phyloP scores from a whole-genome alignment of 2,113 vertebrate species.

The Xenopus tropicalis region UCB_Xtro_10.0 CM004448.2:79322501-79323000 shows the following conservation, averaged over 20 bases:
- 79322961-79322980: constrained; percentile 48
- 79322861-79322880: constrained; percentile 13
- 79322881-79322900: constrained; percentile 41
- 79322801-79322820: constrained; percentile 55
- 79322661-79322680: constrained; percentile 61
- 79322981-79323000: constrained; percentile 70
- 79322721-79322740: constrained; percentile 19
- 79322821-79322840: constrained; percentile 52
- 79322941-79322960: constrained; percentile 49
- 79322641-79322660: constrained; percentile 53
- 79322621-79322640: constrained; percentile 38
- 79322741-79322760: constrained; percentile 52
- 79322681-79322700: constrained; percentile 49
- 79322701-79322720: constrained; percentile 36
- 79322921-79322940: constrained; percentile 85
- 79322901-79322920: constrained; percentile 63
- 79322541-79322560: constrained; percentile 37
- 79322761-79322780: constrained; percentile 68
- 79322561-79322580: constrained; percentile 36
- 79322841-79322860: constrained; percentile 23
- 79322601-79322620: constrained; percentile 65
- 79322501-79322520: constrained; percentile 56
- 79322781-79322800: constrained; percentile 71
- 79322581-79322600: constrained; percentile 29
- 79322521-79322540: constrained; percentile 47